Conservation (phyloP, 2,113 vertebrate genomes). For the Tapirus terrestris region DNA sequence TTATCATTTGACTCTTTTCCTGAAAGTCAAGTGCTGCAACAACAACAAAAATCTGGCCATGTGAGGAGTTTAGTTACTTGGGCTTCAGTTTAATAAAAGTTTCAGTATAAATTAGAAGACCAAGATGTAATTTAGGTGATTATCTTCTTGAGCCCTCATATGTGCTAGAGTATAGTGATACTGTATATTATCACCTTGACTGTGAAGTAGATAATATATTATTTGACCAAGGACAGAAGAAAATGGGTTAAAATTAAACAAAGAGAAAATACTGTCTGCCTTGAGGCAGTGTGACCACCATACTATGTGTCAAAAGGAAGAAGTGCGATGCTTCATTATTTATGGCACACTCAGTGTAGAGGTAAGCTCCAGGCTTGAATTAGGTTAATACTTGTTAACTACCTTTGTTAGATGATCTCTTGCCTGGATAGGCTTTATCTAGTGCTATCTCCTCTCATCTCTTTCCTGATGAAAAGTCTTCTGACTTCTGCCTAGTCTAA, state of each 20-base stretch:
- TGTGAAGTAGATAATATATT: neutral
- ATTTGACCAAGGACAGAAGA: neutral
- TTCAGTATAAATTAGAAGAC: neutral
- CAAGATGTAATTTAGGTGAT: neutral
- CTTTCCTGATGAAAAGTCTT: constrained; percentile 57
- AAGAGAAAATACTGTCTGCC: neutral
- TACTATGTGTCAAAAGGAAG: neutral
- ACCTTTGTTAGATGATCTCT: constrained; percentile 66
- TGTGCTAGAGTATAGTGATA: neutral
- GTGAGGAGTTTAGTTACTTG: neutral
- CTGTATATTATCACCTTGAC: neutral
- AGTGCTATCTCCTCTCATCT: constrained; percentile 24
- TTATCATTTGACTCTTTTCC: neutral
- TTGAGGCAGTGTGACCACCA: neutral
- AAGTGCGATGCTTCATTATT: constrained; percentile 21
- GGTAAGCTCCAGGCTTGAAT: neutral
- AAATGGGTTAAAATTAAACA: neutral
- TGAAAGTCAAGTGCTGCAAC: neutral
- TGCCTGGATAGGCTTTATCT: constrained; percentile 43
- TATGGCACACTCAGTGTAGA: neutral
- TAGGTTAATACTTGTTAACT: constrained; percentile 51
- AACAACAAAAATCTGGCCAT: neutral
- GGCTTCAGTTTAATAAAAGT: neutral
- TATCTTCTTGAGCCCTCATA: neutral
- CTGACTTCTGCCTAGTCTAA: constrained; percentile 24